These are phyloP conservation scores for Apus apus DNA, from an alignment of 2,113 vertebrate species.

Conservation along the genomic window DNA sequence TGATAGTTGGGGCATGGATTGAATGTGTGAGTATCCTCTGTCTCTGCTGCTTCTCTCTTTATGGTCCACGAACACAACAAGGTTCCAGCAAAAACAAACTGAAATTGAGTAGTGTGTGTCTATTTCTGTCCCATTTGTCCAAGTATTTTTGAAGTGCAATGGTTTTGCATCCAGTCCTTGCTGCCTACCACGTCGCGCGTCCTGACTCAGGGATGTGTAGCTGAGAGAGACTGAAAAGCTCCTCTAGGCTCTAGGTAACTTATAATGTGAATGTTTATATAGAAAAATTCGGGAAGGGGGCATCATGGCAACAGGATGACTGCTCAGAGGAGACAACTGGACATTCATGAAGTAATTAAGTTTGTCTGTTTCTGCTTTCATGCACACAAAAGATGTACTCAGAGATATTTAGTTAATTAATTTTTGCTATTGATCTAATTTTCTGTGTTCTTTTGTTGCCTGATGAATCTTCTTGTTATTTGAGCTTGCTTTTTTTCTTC, in stretches of 20 bases:
- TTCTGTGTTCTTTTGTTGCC: slow-evolving; percentile 38
- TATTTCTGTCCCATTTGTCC: neutral
- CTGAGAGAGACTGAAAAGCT: neutral
- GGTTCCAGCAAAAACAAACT: neutral
- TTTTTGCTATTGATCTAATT: slow-evolving; percentile 56
- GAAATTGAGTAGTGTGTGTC: neutral
- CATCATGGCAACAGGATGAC: neutral
- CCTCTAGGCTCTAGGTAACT: neutral
- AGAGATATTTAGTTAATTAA: slow-evolving; percentile 55
- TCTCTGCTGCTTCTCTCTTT: neutral
- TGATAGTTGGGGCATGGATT: neutral
- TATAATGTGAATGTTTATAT: neutral
- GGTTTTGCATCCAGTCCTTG: neutral
- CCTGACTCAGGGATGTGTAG: too few relatives aligned
- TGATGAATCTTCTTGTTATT: slow-evolving; percentile 64
- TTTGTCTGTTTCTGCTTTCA: slow-evolving; percentile 36
- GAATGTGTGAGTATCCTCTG: neutral
- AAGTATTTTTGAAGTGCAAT: neutral
- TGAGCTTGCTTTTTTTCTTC: slow-evolving; percentile 14
- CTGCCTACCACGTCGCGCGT: neutral
- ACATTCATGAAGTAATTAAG: neutral
- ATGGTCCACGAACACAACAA: neutral
- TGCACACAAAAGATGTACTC: slow-evolving; percentile 36
- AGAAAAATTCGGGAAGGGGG: neutral
- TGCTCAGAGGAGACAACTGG: slow-evolving; percentile 5